Percentiles rank a stretch among this genome's conserved stretches.
These are phyloP conservation scores for Heliocidaris tuberculata DNA, from an alignment of 35 echinoderm and acorn worm species.

Conservation along the genomic window DNA sequence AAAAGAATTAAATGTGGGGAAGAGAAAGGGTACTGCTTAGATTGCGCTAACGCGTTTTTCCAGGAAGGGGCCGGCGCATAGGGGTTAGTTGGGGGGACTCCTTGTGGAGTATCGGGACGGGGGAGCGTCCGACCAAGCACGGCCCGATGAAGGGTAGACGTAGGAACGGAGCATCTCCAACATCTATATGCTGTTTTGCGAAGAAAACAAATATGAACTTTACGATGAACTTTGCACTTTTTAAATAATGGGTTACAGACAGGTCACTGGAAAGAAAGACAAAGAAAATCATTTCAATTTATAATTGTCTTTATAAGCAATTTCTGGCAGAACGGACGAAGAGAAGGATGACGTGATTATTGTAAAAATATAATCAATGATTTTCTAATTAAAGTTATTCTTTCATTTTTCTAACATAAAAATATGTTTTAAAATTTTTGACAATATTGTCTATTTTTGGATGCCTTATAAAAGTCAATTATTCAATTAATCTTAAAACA, in stretches of 20 bases:
- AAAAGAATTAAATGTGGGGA: constrained; percentile 15
- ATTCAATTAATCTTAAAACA: too few relatives aligned
- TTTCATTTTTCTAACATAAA: too few relatives aligned
- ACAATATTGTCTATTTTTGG: too few relatives aligned
- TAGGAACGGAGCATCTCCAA: not conserved
- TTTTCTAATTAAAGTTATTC: too few relatives aligned
- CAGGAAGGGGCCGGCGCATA: not conserved
- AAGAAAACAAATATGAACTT: constrained; percentile 6
- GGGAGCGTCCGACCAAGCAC: not conserved
- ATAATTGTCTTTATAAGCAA: not conserved
- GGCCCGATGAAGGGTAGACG: not conserved
- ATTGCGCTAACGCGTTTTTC: constrained; percentile 32
- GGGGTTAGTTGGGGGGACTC: not conserved
- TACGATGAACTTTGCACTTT: not conserved
- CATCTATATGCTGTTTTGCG: not conserved
- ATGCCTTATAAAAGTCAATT: too few relatives aligned
- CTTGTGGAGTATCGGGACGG: not conserved
- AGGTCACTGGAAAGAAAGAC: not conserved
- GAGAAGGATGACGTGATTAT: not conserved
- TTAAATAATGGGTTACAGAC: not conserved
- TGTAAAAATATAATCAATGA: too few relatives aligned
- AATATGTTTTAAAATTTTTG: too few relatives aligned
- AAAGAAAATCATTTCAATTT: not conserved
- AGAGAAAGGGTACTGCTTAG: not conserved
- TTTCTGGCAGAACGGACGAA: not conserved